Percentiles rank a stretch among this genome's conserved stretches.
Evolutionary conservation across 2,797 vertebrate species (phyloP).

Genomic region (Cheracebus regulus): DNA sequence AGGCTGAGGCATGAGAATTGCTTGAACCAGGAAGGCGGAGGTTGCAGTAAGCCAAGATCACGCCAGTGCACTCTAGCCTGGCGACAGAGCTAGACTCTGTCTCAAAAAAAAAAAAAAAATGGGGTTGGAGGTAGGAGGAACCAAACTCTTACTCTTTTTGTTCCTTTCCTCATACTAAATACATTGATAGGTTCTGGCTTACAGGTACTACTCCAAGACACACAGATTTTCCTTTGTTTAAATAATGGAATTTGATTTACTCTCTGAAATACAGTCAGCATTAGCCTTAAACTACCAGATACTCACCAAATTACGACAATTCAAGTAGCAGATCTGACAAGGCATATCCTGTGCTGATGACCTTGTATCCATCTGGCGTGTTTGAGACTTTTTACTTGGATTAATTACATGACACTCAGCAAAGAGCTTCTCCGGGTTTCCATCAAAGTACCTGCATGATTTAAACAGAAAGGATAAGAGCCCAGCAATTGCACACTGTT

Average conservation of each 20-base stretch:
- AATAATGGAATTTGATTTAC: slow-evolving; percentile 18
- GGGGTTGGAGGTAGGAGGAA: background rate
- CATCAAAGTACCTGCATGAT: slow-evolving; percentile 96
- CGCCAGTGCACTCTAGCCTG: too few relatives aligned
- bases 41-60: too few relatives aligned
- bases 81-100: too few relatives aligned
- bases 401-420: slow-evolving; percentile 99
- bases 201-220: background rate
- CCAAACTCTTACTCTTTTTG: background rate
- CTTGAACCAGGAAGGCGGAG: too few relatives aligned
- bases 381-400: slow-evolving; percentile 98
- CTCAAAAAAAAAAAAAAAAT: too few relatives aligned
- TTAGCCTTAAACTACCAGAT: slow-evolving; percentile 62
- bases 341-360: slow-evolving; percentile 99
- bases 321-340: slow-evolving; percentile 99
- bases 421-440: slow-evolving; percentile 99
- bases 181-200: background rate
- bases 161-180: background rate
- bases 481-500: slow-evolving; percentile 66
- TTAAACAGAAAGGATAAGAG: slow-evolving; percentile 73
- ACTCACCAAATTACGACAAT: slow-evolving; percentile 99
- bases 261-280: background rate
- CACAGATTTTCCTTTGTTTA: slow-evolving; percentile 29
- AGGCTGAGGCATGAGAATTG: too few relatives aligned
- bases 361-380: slow-evolving; percentile 98